Conservation (phyloP, 1,140 invertebrate species). For the Trachelipus rathkii region DNA sequence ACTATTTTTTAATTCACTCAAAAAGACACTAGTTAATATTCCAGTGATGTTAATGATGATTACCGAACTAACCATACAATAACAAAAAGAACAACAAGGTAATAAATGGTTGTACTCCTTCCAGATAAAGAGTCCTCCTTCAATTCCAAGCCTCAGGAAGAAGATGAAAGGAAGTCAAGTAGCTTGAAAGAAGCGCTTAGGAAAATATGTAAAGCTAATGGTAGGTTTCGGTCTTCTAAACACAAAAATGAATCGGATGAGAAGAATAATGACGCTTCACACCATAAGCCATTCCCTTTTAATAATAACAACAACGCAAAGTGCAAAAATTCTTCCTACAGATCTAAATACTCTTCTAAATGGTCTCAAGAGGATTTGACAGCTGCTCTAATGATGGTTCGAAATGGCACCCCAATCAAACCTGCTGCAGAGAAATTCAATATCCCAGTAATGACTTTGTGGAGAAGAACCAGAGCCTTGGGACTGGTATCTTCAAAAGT, state of each 20-base stretch:
- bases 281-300: neutral
- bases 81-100: neutral
- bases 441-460: slow-evolving; percentile 47
- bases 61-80: neutral
- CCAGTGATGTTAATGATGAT: neutral
- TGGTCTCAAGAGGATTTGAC: slow-evolving; percentile 42
- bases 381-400: slow-evolving; percentile 42
- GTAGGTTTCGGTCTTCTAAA: neutral
- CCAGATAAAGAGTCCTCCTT: neutral
- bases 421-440: slow-evolving; percentile 40
- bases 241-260: neutral
- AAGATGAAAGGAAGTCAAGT: neutral
- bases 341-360: slow-evolving; percentile 29
- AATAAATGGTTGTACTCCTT: slow-evolving; percentile 7
- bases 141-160: neutral
- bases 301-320: neutral
- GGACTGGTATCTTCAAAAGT: slow-evolving; percentile 39
- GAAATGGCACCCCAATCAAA: slow-evolving; percentile 43
- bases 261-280: neutral
- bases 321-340: neutral
- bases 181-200: neutral
- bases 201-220: neutral
- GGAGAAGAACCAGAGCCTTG: slow-evolving; percentile 43
- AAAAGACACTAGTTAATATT: no score
- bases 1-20: no score